Conservation (phyloP, 2,888 invertebrate species). For the Rhamphomyia laevipes region DNA sequence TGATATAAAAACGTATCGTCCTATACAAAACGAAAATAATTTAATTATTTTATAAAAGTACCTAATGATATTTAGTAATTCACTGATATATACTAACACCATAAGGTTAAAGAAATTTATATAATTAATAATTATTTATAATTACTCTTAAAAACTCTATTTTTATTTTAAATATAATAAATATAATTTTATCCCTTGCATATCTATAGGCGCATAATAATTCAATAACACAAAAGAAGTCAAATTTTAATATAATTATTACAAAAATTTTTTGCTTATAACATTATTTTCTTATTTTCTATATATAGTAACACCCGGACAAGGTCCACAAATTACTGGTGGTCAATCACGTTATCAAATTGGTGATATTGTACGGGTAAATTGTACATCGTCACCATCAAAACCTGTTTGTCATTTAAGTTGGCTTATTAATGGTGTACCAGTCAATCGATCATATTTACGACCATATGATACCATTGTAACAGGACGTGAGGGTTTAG, state of each 20-base stretch:
- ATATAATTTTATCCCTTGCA: no score
- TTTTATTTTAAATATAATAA: no score
- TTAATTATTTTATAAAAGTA: no score
- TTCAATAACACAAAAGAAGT: neutral
- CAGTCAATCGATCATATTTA: constrained; percentile 45
- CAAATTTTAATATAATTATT: neutral
- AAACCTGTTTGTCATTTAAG: constrained; percentile 71
- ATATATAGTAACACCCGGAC: constrained; percentile 61
- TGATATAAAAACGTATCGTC: no score
- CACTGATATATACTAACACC: no score
- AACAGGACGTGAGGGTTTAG: constrained; percentile 50
- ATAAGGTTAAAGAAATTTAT: no score
- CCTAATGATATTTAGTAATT: no score
- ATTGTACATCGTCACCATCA: constrained; percentile 73
- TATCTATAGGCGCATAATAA: no score
- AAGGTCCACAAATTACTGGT: constrained; percentile 71
- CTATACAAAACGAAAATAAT: no score
- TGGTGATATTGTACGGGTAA: constrained; percentile 69
- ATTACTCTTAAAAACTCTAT: no score
- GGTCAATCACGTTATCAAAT: constrained; percentile 71
- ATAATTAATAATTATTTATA: no score
- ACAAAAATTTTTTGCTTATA: neutral
- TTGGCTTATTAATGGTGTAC: constrained; percentile 82
- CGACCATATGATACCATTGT: constrained; percentile 42
- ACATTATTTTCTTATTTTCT: constrained; percentile 12